Percentiles rank a stretch among this genome's conserved stretches.
These are phyloP conservation scores for Drosophila kuntzei DNA, from an alignment of 2,888 invertebrate genomes.

Conservation along the genomic window DNA sequence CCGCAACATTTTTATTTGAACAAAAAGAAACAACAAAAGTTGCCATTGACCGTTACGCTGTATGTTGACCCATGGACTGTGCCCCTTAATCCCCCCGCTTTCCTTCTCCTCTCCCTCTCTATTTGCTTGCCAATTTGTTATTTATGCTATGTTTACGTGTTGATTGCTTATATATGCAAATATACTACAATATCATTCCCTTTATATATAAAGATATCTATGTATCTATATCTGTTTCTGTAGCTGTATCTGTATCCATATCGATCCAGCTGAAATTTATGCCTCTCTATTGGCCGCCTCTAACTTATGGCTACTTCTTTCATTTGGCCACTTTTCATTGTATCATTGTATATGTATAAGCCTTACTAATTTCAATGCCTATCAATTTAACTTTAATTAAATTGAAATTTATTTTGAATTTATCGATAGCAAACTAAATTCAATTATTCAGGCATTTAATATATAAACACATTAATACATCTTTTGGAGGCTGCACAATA, in stretches of 20 bases:
- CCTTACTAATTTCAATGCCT: conserved; percentile 4
- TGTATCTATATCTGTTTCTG: conserved; percentile 24
- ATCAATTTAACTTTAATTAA: conserved; percentile 25
- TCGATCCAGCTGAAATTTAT: conserved; percentile 48
- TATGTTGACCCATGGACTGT: conserved; percentile 12
- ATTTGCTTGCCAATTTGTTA: conserved; percentile 68
- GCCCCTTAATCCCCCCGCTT: too few relatives aligned
- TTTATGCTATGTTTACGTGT: conserved; percentile 75
- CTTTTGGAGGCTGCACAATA: background rate
- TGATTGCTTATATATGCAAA: conserved; percentile 76
- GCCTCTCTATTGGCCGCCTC: conserved; percentile 19
- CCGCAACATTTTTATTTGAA: conserved; percentile 43
- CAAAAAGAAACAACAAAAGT: conserved; percentile 26
- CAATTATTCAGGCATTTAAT: background rate
- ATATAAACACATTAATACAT: background rate
- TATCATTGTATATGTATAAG: conserved; percentile 2
- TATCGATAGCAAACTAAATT: background rate
- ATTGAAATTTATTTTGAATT: conserved; percentile 1
- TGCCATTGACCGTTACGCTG: conserved; percentile 51
- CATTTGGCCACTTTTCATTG: background rate
- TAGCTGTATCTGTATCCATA: conserved; percentile 26
- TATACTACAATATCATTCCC: conserved; percentile 37
- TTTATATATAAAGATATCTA: conserved; percentile 20
- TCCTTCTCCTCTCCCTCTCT: conserved; percentile 1
- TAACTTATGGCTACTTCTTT: conserved; percentile 23